Evolutionary conservation across 1,140 invertebrate species (phyloP), one percentile per base, ranked within the genome.

Genomic region (Aradophagus sp.): DNA sequence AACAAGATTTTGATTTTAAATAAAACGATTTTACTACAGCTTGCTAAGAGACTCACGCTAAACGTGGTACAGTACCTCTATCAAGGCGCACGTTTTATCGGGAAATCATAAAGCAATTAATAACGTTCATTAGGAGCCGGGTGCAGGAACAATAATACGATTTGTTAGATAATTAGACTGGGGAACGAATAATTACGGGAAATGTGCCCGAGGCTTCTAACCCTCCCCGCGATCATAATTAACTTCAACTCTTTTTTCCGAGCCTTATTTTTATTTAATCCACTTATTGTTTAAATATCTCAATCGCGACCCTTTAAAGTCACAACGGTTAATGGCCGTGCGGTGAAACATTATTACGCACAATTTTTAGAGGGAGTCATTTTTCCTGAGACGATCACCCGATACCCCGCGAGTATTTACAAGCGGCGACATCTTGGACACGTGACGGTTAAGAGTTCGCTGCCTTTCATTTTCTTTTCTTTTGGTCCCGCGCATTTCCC

Each of bases 81-180:
- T 80, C 79, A 75, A 75, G 56, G 58, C 50, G 56, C 62, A 52
- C 66, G 56, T 67, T 83, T 84, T 84, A 85, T 84, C 82, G 79
- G 76, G 82, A 84, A 85, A 85, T 85, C 81, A 80, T 83, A 82
- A 82, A 84, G 79, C 77, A 84, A 84, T 85, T 85, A 85, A 84
- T 84, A 84, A 78, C 80, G 59, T 84, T 84, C 82, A 80, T 84
- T 29, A 29, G 27, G 20, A 44, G 41, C 62, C 36, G 39, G 56
- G 55, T 45, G 63, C 62, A 67, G 71, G 72, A 77, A 80, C 75
- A 77, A 77, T 75, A 78, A 79, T 79, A 78, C 77, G 73, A 81
- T 84, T 82, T 81, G 79, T 80, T 79, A 76, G 78, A 75, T 81
- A 84, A 83, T 83, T 82, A 84, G 73, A 75, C 61, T 78, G 76